Conservation (phyloP, 2,888 invertebrate species). For the Scaptodrosophila latifasciaeformis region DNA sequence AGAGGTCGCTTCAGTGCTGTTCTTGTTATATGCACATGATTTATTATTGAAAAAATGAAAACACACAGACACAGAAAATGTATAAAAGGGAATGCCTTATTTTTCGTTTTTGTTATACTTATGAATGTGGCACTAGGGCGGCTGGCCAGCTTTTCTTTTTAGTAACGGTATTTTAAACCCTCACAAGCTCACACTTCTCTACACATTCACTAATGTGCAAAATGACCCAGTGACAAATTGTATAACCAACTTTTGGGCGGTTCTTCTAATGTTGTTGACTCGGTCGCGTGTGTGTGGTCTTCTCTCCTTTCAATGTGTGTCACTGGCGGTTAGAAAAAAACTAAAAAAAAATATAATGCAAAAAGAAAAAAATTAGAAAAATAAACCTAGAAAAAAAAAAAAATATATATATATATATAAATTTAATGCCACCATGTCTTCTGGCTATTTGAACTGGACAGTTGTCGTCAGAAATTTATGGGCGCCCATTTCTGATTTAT, state of each 20-base stretch:
- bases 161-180: too few relatives aligned
- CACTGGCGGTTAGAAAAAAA: neutral
- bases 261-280: neutral
- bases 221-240: constrained; percentile 61
- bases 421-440: constrained; percentile 20
- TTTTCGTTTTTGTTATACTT: constrained; percentile 8
- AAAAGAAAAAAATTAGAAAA: neutral
- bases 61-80: neutral
- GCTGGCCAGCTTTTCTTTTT: too few relatives aligned
- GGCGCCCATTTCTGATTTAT: constrained; percentile 48
- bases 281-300: constrained; percentile 16
- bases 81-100: neutral
- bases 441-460: constrained; percentile 41
- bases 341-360: neutral
- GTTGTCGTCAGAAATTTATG: constrained; percentile 53
- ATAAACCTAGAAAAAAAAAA: neutral
- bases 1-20: constrained; percentile 1
- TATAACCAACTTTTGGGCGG: constrained; percentile 43
- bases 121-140: neutral
- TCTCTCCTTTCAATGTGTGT: too few relatives aligned
- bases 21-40: constrained; percentile 46
- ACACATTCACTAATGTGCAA: constrained; percentile 36
- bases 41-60: constrained; percentile 40
- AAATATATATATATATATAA: constrained; percentile 9
- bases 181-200: neutral